Conservation (phyloP, 2,113 vertebrate genomes). For the Poecilia latipinna region DNA sequence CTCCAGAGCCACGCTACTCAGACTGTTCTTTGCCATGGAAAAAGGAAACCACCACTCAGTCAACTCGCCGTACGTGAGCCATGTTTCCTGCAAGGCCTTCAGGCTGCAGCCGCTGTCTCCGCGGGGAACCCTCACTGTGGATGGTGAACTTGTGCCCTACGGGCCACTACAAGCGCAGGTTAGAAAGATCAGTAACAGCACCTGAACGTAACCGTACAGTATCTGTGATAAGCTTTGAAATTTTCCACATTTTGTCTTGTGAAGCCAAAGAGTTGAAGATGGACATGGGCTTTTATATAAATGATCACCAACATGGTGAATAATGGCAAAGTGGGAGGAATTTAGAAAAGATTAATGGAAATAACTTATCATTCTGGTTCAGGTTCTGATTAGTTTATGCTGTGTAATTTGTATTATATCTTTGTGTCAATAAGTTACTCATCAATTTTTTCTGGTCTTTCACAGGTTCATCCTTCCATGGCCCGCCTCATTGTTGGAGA, state of each 20-base stretch:
- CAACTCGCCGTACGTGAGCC: constrained; percentile 85
- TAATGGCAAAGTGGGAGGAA: no score
- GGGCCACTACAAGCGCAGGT: constrained; percentile 91
- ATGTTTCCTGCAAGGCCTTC: constrained; percentile 86
- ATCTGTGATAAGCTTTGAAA: no score
- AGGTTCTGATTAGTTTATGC: background rate
- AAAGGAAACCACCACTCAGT: constrained; percentile 84
- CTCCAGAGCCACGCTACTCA: constrained; percentile 85
- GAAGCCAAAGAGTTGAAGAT: no score
- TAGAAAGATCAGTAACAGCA: constrained; percentile 10
- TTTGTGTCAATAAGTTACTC: constrained; percentile 6
- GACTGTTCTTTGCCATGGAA: constrained; percentile 91
- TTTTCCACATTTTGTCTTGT: no score
- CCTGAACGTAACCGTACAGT: no score
- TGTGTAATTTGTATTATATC: background rate
- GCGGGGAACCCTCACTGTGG: constrained; percentile 88
- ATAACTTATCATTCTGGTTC: background rate
- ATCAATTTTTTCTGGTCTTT: constrained; percentile 15
- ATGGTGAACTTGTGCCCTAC: constrained; percentile 89
- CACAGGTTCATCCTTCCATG: constrained; percentile 81
- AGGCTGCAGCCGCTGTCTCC: constrained; percentile 88
- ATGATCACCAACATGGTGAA: no score
- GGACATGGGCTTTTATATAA: no score
- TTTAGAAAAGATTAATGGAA: background rate
- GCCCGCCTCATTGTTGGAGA: constrained; percentile 82